A percentile compares a stretch with the other conserved stretches of the same genome.
Conservation (phyloP, 1,140 invertebrate species). For the Drosophila tristis region DNA sequence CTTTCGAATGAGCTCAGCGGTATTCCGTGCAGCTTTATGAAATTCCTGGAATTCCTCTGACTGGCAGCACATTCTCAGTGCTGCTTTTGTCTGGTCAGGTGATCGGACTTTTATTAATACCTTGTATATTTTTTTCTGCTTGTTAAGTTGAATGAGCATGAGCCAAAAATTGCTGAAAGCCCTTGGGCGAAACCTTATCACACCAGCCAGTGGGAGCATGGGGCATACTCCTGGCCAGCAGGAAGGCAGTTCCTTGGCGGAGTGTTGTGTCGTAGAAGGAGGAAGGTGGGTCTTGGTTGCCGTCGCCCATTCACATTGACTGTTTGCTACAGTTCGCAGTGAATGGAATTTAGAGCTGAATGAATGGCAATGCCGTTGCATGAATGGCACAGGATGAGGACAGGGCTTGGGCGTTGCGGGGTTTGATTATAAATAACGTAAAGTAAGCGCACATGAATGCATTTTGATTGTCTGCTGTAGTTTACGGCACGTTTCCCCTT, state of each 20-base stretch:
- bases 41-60: not conserved
- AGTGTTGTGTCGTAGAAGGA: too few species aligned
- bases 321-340: constrained; percentile 64
- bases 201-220: not conserved
- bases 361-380: constrained; percentile 41
- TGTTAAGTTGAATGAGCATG: constrained; percentile 31
- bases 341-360: constrained; percentile 69
- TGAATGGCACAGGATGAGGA: constrained; percentile 22
- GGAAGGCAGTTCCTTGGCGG: too few species aligned
- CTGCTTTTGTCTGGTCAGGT: constrained; percentile 19
- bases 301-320: constrained; percentile 38
- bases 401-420: not conserved
- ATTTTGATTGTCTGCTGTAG: constrained; percentile 79
- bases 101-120: constrained; percentile 19
- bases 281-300: too few species aligned
- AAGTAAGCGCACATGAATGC: constrained; percentile 80
- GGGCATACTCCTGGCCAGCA: constrained; percentile 17
- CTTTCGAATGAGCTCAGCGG: too few species aligned
- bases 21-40: too few species aligned
- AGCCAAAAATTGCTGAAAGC: constrained; percentile 14
- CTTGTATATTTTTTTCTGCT: constrained; percentile 24
- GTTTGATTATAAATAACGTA: constrained; percentile 77
- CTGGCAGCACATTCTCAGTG: not conserved
- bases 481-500: constrained; percentile 75
- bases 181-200: constrained; percentile 30